Evolutionary conservation across 2,113 vertebrate genomes (phyloP).

Genomic region (Mastomys natalensis): DNA sequence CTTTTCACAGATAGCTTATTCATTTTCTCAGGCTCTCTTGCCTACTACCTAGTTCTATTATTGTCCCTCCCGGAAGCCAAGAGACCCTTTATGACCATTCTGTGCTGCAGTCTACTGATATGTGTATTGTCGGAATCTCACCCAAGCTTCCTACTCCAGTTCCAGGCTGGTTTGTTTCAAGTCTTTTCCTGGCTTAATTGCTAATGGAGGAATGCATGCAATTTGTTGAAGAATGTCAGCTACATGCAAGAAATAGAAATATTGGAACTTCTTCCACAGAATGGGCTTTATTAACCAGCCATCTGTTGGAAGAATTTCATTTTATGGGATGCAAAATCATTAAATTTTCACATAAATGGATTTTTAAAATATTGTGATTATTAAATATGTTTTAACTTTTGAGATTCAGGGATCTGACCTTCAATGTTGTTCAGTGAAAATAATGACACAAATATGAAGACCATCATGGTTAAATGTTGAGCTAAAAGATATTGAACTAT

Average conservation of each 20-base stretch:
- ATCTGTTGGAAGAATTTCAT: constrained; percentile 6
- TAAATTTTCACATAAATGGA: constrained; percentile 31
- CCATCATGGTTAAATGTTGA: not conserved
- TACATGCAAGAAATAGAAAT: constrained; percentile 33
- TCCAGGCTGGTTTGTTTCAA: not conserved
- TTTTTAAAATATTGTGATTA: not conserved
- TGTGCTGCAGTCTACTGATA: not conserved
- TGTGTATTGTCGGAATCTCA: not conserved
- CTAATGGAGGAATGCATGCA: not conserved
- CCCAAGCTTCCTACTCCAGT: not conserved
- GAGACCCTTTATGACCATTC: not conserved
- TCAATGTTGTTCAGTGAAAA: not conserved
- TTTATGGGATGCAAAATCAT: constrained; percentile 13
- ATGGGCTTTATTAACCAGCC: not conserved
- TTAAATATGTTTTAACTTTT: not conserved
- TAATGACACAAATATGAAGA: not conserved
- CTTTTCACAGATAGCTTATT: constrained; percentile 5
- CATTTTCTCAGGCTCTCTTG: constrained; percentile 24
- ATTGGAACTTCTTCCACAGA: constrained; percentile 41
- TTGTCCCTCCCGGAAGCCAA: not conserved
- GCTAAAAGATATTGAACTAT: not conserved
- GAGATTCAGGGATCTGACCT: not conserved
- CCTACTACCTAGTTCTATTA: not conserved
- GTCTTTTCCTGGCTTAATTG: not conserved
- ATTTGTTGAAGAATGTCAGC: constrained; percentile 43